These are phyloP conservation scores for Sciurus carolinensis DNA, from an alignment of 2,797 vertebrate species.

Conservation along the genomic window DNA sequence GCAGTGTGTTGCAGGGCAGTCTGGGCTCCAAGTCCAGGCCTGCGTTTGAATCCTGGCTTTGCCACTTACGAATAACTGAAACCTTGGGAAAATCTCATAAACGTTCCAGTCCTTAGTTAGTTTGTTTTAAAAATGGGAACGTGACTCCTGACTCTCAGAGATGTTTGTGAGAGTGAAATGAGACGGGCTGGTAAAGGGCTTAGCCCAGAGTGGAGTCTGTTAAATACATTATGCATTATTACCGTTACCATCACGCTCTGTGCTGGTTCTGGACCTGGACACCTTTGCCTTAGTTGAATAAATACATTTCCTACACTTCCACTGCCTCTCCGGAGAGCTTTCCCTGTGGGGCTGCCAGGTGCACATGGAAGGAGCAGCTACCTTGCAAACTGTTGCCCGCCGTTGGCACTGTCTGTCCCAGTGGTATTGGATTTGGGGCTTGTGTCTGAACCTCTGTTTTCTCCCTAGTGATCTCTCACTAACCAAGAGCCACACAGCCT, in stretches of 20 bases:
- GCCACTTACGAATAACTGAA: not conserved
- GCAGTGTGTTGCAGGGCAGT: not conserved
- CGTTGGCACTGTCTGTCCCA: not conserved
- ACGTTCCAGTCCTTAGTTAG: not conserved
- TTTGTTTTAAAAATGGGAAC: conserved; percentile 17
- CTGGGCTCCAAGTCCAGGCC: not conserved
- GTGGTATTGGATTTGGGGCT: conserved; percentile 11
- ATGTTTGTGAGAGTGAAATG: conserved; percentile 33
- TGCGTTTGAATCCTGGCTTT: conserved; percentile 2
- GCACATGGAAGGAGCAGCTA: not conserved
- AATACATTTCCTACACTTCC: not conserved
- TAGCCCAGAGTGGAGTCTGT: not conserved
- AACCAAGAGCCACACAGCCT: not conserved
- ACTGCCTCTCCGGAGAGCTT: not conserved
- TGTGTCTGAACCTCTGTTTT: not conserved
- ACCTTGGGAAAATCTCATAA: not conserved
- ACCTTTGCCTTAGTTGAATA: not conserved
- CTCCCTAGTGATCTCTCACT: not conserved
- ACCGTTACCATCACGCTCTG: not conserved
- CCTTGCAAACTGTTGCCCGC: not conserved
- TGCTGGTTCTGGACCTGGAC: not conserved
- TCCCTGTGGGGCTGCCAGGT: not conserved
- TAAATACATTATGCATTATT: not conserved
- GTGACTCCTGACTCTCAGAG: not conserved
- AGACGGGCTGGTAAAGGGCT: conserved; percentile 40